Evolutionary conservation across 2,113 vertebrate genomes (phyloP).

Genomic region (Gopherus flavomarginatus): DNA sequence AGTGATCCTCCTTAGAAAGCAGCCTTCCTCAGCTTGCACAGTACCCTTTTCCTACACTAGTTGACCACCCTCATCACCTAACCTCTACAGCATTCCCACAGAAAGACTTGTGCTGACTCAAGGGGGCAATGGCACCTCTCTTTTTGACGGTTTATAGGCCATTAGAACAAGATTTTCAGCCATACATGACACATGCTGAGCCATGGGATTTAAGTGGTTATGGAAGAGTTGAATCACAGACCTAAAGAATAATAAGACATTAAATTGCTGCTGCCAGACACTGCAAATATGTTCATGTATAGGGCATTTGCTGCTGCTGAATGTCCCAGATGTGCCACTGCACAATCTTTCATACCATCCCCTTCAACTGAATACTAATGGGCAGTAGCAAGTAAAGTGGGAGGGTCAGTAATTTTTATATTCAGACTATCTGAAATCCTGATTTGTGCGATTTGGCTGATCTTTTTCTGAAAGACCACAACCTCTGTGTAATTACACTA

Average conservation of each 20-base stretch:
- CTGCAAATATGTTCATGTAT: background rate
- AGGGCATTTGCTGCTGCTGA: background rate
- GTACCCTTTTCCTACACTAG: fast-evolving
- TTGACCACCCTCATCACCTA: background rate
- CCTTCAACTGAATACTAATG: background rate
- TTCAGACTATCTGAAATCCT: background rate
- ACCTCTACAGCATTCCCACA: fast-evolving
- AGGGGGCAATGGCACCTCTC: background rate
- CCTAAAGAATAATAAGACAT: background rate
- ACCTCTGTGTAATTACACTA: background rate
- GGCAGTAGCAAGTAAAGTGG: background rate
- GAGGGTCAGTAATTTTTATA: background rate
- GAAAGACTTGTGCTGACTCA: background rate
- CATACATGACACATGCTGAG: background rate
- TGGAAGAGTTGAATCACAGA: background rate
- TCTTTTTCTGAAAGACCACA: background rate
- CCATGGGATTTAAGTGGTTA: background rate
- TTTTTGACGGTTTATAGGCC: background rate
- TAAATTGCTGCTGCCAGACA: background rate
- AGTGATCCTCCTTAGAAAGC: background rate
- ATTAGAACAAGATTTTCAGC: background rate
- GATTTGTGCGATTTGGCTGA: background rate
- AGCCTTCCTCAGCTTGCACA: fast-evolving
- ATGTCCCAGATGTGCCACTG: background rate
- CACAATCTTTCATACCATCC: background rate